phyloP scores from a whole-genome alignment of 2,888 invertebrate species.

The Andrena minutula region DNA sequence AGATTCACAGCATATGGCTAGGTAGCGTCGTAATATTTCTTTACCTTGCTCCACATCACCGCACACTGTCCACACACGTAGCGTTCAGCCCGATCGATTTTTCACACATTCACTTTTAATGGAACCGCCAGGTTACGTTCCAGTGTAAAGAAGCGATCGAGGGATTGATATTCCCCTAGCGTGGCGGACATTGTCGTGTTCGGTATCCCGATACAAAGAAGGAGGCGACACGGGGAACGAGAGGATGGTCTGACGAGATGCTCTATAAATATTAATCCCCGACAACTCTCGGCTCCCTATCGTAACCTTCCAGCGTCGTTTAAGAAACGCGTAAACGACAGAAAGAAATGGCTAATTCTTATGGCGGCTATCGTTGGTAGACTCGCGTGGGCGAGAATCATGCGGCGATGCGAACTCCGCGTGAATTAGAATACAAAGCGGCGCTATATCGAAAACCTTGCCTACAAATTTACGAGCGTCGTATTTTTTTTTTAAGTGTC shows the following conservation, averaged over 20 bases:
- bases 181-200: conserved; percentile 52
- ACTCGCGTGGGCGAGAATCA: conserved; percentile 38
- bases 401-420: neutral
- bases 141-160: conserved; percentile 48
- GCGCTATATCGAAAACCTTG: neutral
- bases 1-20: conserved; percentile 32
- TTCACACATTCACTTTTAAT: conserved; percentile 58
- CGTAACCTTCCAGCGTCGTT: conserved; percentile 46
- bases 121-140: conserved; percentile 24
- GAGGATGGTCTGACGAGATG: conserved; percentile 44
- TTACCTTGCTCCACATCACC: conserved; percentile 23
- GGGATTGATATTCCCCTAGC: conserved; percentile 43
- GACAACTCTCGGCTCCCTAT: conserved; percentile 22
- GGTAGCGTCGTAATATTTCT: conserved; percentile 22
- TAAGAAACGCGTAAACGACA: conserved; percentile 41
- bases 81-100: conserved; percentile 46
- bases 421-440: conserved; percentile 47
- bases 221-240: conserved; percentile 12
- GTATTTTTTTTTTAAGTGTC: neutral
- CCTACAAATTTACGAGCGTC: conserved; percentile 4
- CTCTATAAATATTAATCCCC: conserved; percentile 65
- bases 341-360: conserved; percentile 68
- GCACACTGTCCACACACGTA: neutral
- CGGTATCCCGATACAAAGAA: conserved; percentile 40
- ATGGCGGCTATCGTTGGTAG: conserved; percentile 64